Evolutionary conservation across 2,113 vertebrate species (phyloP).

Genomic region (Panthera tigris): DNA sequence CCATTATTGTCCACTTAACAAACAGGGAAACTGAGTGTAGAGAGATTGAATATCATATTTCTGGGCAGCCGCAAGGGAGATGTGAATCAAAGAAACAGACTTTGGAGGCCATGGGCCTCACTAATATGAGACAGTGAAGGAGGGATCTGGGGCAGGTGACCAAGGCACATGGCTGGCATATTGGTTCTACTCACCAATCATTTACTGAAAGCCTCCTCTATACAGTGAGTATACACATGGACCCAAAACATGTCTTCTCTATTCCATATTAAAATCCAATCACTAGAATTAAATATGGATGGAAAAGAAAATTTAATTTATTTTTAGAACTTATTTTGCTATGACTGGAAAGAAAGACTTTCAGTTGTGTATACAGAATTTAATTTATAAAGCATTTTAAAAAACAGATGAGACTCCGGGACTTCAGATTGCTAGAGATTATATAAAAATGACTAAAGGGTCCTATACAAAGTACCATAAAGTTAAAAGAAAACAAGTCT

Average conservation of each 20-base stretch:
- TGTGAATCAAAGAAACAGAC: neutral
- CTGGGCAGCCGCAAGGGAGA: neutral
- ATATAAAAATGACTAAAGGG: neutral
- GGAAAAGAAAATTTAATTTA: constrained; percentile 17
- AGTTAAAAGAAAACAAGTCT: constrained; percentile 40
- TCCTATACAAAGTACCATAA: constrained; percentile 14
- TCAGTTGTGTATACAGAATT: neutral
- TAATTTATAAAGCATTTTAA: constrained; percentile 49
- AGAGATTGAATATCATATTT: neutral
- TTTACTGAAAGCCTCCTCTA: neutral
- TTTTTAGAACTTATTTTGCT: constrained; percentile 27
- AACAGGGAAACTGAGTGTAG: neutral
- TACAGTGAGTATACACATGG: neutral
- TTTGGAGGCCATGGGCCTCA: neutral
- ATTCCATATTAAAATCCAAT: neutral
- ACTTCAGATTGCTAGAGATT: neutral
- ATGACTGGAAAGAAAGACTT: neutral
- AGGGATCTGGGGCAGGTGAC: neutral
- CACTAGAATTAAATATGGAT: neutral
- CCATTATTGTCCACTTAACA: neutral
- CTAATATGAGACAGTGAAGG: neutral
- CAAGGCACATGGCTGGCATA: neutral
- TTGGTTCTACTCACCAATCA: neutral
- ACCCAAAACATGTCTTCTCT: neutral
- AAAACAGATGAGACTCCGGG: neutral